These are phyloP conservation scores for Neolamprologus sp. DNA, from an alignment of 2,113 vertebrate genomes.

Conservation along the genomic window DNA sequence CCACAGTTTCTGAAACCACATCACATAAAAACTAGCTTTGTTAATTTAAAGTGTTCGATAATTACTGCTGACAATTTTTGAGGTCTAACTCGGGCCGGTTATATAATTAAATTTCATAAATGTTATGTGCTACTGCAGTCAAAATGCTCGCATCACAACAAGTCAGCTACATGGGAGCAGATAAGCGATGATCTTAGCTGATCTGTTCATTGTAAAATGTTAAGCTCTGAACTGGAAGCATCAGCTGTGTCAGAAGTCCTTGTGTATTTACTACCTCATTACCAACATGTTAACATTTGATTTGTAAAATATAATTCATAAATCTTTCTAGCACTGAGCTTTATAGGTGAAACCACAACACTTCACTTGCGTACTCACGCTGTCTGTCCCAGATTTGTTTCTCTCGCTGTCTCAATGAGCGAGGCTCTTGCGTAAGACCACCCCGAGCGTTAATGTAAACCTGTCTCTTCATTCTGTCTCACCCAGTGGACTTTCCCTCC, in stretches of 20 bases:
- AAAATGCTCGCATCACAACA: background rate
- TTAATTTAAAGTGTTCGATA: background rate
- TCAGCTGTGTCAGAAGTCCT: background rate
- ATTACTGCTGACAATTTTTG: background rate
- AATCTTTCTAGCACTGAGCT: background rate
- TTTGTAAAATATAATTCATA: background rate
- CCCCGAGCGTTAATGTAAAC: constrained; percentile 33
- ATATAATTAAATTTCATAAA: background rate
- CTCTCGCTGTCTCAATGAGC: background rate
- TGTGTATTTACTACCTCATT: background rate
- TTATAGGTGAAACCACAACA: background rate
- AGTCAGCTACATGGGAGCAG: background rate
- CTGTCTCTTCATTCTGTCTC: background rate
- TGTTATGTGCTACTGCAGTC: background rate
- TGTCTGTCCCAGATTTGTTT: constrained; percentile 11
- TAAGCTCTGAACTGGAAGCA: background rate
- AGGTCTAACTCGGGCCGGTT: background rate
- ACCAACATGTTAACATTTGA: background rate
- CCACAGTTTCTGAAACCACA: background rate
- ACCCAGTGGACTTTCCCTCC: background rate
- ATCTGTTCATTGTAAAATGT: background rate
- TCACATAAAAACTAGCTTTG: background rate
- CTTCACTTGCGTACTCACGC: background rate
- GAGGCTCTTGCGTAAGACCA: constrained; percentile 29
- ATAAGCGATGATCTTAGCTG: background rate